Percentiles rank a stretch among this genome's conserved stretches.
phyloP scores from a whole-genome alignment of 2,888 invertebrate species.

The Nomada flava region DNA sequence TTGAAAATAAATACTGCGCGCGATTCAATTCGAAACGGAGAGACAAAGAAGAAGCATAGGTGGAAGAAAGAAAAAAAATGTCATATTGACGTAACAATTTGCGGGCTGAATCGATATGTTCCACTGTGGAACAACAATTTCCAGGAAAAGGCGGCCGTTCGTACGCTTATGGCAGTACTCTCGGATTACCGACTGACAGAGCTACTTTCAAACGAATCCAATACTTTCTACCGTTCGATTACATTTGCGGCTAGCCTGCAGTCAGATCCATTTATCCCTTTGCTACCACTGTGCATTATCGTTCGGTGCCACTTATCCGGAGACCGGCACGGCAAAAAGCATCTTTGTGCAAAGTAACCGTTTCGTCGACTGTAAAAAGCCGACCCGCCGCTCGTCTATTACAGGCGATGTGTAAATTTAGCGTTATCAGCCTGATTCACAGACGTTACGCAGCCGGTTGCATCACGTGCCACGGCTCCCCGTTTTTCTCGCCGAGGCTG shows the following conservation, averaged over 20 bases:
- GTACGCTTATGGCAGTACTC: slow-evolving; percentile 56
- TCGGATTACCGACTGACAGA: slow-evolving; percentile 42
- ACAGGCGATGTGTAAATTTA: slow-evolving; percentile 14
- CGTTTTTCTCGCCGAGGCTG: slow-evolving; percentile 8
- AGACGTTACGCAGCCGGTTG: slow-evolving; percentile 18
- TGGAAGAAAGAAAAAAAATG: background rate
- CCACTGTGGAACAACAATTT: slow-evolving; percentile 42
- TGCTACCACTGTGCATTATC: slow-evolving; percentile 1
- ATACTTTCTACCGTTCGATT: slow-evolving; percentile 63
- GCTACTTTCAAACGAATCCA: slow-evolving; percentile 60
- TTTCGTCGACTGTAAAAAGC: background rate
- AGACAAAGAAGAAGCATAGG: background rate
- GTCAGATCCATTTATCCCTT: slow-evolving; percentile 14
- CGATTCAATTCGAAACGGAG: background rate
- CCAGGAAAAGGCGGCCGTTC: slow-evolving; percentile 48
- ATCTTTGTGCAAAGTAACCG: background rate
- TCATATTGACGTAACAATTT: slow-evolving; percentile 20
- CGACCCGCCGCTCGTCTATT: background rate
- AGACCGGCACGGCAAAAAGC: slow-evolving; percentile 10
- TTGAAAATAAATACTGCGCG: background rate
- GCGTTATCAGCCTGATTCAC: slow-evolving; percentile 1
- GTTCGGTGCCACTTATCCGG: slow-evolving; percentile 1
- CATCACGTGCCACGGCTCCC: slow-evolving; percentile 3
- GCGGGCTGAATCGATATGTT: slow-evolving; percentile 37
- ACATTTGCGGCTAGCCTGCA: slow-evolving; percentile 32